These are phyloP conservation scores for Lutjanus erythropterus DNA, from an alignment of 2,113 vertebrate species.

Conservation along the genomic window DNA sequence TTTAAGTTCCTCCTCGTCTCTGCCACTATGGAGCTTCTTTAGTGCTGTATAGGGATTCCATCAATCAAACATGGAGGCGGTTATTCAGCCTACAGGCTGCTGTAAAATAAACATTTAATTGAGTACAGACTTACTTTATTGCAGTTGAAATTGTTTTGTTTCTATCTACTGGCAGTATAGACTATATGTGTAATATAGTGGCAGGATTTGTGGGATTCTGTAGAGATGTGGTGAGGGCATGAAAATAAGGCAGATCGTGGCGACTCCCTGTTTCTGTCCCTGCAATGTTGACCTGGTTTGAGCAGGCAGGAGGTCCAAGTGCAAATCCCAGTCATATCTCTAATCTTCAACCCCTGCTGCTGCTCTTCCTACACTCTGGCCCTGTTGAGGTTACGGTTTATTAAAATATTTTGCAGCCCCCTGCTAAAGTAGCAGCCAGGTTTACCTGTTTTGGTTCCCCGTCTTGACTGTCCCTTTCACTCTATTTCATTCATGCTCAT, in stretches of 20 bases:
- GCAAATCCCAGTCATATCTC: constrained; percentile 20
- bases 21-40: neutral
- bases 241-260: neutral
- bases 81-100: no score
- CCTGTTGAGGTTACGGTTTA: constrained; percentile 1
- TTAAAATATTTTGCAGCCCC: neutral
- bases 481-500: constrained; percentile 6
- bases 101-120: neutral
- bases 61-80: neutral
- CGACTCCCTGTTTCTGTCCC: neutral
- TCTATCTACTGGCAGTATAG: neutral
- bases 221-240: neutral
- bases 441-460: constrained; percentile 9
- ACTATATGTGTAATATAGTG: neutral
- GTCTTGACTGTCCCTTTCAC: constrained; percentile 2
- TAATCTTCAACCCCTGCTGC: constrained; percentile 1
- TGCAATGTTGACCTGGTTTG: constrained; percentile 24
- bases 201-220: neutral
- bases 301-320: constrained; percentile 1
- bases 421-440: neutral
- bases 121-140: neutral
- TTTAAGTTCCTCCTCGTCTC: neutral
- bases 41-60: neutral
- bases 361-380: neutral
- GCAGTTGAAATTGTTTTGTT: neutral